Conservation (phyloP, 2,888 invertebrate genomes). For the Tinea semifulvella region DNA sequence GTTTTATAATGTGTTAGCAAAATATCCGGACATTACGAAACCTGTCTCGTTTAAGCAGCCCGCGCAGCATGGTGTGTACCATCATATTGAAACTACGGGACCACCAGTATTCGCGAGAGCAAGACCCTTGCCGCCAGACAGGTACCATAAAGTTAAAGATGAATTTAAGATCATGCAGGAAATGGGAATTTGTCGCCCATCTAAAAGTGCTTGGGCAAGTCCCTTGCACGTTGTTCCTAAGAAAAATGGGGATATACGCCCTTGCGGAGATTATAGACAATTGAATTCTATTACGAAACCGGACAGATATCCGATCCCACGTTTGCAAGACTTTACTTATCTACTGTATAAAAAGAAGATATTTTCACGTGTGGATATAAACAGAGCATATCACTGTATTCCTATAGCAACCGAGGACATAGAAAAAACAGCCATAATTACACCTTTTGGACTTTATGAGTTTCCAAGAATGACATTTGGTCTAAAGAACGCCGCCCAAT, state of each 20-base stretch:
- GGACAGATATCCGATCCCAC: conserved; percentile 28
- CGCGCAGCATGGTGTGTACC: no score
- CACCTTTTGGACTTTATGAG: conserved; percentile 30
- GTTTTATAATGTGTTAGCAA: no score
- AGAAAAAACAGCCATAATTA: conserved; percentile 31
- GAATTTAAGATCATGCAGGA: no score
- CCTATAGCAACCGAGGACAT: conserved; percentile 22
- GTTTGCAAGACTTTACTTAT: conserved; percentile 27
- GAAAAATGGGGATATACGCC: conserved; percentile 20
- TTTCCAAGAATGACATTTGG: conserved; percentile 30
- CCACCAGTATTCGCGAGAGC: neutral
- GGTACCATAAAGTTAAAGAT: no score
- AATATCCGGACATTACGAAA: no score
- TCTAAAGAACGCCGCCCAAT: conserved; percentile 29
- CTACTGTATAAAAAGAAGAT: conserved; percentile 17
- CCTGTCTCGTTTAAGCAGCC: no score
- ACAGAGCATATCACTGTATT: conserved; percentile 14
- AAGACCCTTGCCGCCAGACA: neutral
- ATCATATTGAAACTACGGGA: conserved; percentile 5
- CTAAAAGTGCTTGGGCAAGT: conserved; percentile 35
- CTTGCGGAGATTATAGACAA: conserved; percentile 31
- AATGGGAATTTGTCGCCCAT: no score
- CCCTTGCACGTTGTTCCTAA: conserved; percentile 29
- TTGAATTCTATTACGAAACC: conserved; percentile 27
- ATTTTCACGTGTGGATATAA: conserved; percentile 26